Percentiles rank a stretch among this genome's conserved stretches.
Conservation (phyloP, 2,888 invertebrate species). For the Linyphia triangularis region DNA sequence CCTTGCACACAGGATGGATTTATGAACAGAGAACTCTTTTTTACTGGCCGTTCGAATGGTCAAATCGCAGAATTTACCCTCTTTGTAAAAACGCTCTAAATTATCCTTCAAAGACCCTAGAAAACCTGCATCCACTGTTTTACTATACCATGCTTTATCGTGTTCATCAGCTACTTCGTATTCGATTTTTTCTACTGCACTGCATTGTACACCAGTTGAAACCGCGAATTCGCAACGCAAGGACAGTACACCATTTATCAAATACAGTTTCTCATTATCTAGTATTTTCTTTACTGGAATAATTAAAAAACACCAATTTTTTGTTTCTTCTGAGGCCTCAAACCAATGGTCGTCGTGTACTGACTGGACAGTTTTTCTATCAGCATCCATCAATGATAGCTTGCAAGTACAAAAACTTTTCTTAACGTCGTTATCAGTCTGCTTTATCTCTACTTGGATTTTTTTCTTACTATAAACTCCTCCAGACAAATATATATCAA, state of each 20-base stretch:
- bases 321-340: neutral
- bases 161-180: neutral
- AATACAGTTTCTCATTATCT: neutral
- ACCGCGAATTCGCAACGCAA: neutral
- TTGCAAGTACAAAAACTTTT: neutral
- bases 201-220: neutral
- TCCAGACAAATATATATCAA: neutral
- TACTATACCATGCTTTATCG: too few species aligned
- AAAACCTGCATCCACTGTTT: too few species aligned
- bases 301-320: neutral
- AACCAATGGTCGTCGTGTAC: neutral
- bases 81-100: neutral
- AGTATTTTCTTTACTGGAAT: neutral
- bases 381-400: neutral
- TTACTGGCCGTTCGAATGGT: neutral
- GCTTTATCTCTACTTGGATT: neutral
- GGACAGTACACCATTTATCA: too few species aligned
- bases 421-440: neutral
- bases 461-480: neutral
- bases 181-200: neutral
- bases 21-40: neutral
- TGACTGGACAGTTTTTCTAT: neutral
- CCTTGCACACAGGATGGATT: neutral
- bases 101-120: neutral
- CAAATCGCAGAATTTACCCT: neutral